A percentile compares a stretch with the other conserved stretches of the same genome.
Evolutionary conservation across 2,113 vertebrate species (phyloP).

Genomic region (Microtus richardsoni): DNA sequence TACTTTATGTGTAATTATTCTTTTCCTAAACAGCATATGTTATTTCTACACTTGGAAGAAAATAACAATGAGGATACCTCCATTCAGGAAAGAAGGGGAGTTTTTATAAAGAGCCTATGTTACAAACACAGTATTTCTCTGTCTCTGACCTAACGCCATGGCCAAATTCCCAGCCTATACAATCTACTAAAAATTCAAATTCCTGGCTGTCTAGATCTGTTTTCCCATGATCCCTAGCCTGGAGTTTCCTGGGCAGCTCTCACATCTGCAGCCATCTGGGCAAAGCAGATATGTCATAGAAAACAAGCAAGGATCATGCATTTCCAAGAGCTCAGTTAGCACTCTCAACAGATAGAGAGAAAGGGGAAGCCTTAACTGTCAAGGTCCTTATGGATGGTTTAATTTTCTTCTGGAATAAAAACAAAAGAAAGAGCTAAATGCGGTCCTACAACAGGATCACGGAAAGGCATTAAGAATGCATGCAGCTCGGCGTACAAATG

Average conservation of each 20-base stretch:
- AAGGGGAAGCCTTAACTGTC: neutral
- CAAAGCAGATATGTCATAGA: neutral
- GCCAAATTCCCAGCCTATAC: neutral
- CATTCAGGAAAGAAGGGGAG: neutral
- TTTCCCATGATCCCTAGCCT: neutral
- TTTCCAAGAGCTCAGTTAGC: neutral
- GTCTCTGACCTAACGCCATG: neutral
- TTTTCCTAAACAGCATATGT: neutral
- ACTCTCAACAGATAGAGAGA: neutral
- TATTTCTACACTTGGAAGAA: neutral
- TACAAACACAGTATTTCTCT: neutral
- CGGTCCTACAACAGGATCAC: constrained; percentile 16
- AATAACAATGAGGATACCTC: neutral
- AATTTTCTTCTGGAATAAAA: constrained; percentile 58
- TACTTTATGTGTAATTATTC: neutral
- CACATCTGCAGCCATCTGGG: neutral
- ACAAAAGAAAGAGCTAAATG: constrained; percentile 43
- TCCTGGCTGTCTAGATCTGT: neutral
- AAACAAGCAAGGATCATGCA: neutral
- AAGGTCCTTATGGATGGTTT: neutral
- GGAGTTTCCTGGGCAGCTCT: neutral
- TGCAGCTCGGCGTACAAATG: neutral
- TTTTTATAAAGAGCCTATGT: neutral
- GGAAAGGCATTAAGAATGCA: neutral
- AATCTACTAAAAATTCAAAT: neutral